Percentiles rank a stretch among this genome's conserved stretches.
Evolutionary conservation across 2,797 vertebrate genomes (phyloP).

Genomic region (Cephalopachus bancanus): DNA sequence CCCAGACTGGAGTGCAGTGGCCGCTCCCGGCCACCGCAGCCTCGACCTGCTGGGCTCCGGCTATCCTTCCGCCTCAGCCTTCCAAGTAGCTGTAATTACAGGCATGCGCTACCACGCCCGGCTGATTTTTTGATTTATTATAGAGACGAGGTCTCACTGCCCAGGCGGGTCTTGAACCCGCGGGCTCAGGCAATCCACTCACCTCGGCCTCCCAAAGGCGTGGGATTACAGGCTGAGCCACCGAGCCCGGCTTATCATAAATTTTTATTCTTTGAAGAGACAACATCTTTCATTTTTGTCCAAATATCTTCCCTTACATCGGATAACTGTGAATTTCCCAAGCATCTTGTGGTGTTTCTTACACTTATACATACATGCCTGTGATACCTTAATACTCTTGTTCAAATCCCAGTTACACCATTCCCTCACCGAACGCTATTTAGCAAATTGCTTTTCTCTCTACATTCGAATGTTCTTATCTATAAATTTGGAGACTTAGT

Average conservation of each 20-base stretch:
- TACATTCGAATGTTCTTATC: not conserved
- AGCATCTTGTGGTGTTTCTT: not conserved
- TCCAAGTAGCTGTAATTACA: too few species aligned
- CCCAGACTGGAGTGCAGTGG: too few species aligned
- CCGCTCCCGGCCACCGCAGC: too few species aligned
- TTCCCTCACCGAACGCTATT: not conserved
- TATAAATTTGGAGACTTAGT: not conserved
- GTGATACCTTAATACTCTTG: not conserved
- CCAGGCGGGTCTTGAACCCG: too few species aligned
- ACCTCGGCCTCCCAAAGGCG: too few species aligned
- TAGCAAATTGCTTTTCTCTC: not conserved
- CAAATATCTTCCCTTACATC: conserved; percentile 5
- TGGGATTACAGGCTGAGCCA: too few species aligned
- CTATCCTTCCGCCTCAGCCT: too few species aligned
- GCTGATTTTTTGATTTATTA: too few species aligned
- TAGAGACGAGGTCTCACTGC: too few species aligned
- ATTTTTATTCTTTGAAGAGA: conserved; percentile 24
- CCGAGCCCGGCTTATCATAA: not conserved
- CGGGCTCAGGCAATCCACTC: too few species aligned
- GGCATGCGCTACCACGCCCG: too few species aligned
- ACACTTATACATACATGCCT: not conserved
- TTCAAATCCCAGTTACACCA: not conserved
- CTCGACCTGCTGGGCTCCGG: too few species aligned
- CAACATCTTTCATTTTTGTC: not conserved
- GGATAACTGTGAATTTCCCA: conserved; percentile 23